These are phyloP conservation scores for Dicyrtomina minuta DNA, from an alignment of 2,888 invertebrate genomes.

Conservation along the genomic window DNA sequence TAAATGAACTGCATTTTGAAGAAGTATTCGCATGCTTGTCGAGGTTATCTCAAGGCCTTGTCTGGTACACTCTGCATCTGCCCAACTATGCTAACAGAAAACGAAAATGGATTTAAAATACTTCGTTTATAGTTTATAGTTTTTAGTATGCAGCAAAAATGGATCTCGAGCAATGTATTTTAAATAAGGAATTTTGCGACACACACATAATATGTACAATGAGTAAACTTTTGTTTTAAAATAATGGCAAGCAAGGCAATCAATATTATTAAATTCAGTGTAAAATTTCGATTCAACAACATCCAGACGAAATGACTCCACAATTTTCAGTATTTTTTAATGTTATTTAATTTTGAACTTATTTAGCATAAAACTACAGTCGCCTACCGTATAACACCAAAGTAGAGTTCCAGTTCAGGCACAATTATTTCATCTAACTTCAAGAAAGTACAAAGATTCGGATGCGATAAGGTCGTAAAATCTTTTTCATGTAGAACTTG, in stretches of 20 bases:
- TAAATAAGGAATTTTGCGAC: too few relatives aligned
- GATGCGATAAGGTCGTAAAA: slow-evolving; percentile 12
- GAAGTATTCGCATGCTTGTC: slow-evolving; percentile 67
- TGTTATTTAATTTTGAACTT: too few relatives aligned
- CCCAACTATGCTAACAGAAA: slow-evolving; percentile 69
- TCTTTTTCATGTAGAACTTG: slow-evolving; percentile 11
- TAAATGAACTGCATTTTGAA: slow-evolving; percentile 69
- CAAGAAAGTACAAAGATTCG: slow-evolving; percentile 73
- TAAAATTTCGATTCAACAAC: not conserved
- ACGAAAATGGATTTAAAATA: slow-evolving; percentile 29
- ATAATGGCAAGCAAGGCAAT: too few relatives aligned
- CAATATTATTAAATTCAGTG: too few relatives aligned
- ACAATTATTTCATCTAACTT: slow-evolving; percentile 76
- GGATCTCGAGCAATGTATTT: too few relatives aligned
- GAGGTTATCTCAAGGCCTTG: slow-evolving; percentile 66
- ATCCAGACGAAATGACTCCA: not conserved
- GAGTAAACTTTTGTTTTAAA: too few relatives aligned
- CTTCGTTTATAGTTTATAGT: slow-evolving; percentile 7
- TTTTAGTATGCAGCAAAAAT: too few relatives aligned
- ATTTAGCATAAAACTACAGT: not conserved
- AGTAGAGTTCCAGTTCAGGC: slow-evolving; percentile 73
- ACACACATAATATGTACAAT: too few relatives aligned
- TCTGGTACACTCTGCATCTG: slow-evolving; percentile 71
- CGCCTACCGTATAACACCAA: slow-evolving; percentile 60
- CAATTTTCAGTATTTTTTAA: not conserved